Base-by-base conservation (phyloP, 2,888 invertebrate species). In the Stenurella melanura region DNA sequence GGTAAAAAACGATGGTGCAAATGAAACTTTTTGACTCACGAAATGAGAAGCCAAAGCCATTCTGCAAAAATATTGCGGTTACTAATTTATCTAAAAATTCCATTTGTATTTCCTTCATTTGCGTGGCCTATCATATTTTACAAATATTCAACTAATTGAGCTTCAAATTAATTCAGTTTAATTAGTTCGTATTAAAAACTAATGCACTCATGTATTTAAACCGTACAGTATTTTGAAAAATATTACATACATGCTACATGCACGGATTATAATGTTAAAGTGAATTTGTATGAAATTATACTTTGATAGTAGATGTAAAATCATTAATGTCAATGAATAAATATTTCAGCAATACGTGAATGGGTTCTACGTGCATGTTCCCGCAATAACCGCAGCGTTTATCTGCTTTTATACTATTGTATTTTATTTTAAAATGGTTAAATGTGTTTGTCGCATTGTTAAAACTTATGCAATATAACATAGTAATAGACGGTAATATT, bases 241-340 rank as follows among this genome's bases (percentile, higher is more conserved):
- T 21, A 58, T 21, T 58, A 12, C 26, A 60, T 21, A 58, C 60
- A n/a, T 7, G 21, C 6, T 30, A 61, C 17, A 61, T n/a, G 34
- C 10, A 34, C n/a, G n/a, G 30, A 30, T 60, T 61, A 30, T 61
- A 9, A 61, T 26, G 17, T 61, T 34, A 61, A 30, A 34, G n/a
- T n/a, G 17, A n/a, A 61, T 61, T 61, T 34, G 61, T 61, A 17
- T 61, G 34, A 61, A 61, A 61, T 61, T 61, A 61, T 61, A 34
- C 50, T 61, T 61, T 17, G 30, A 11, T n/a, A 61, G 15, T 17
- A 17, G 30, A 34, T 61, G 61, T 30, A n/a, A 61, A 34, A 61
- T 61, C 10, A 61, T 61, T 61, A 34, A 61, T 61, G 61, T 7
- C 17, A n/a, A 61, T 61, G 61, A 26, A 61, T 61, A 61, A 26